Evolutionary conservation across 2,797 vertebrate genomes (phyloP).

Genomic region (Eospalax fontanierii): DNA sequence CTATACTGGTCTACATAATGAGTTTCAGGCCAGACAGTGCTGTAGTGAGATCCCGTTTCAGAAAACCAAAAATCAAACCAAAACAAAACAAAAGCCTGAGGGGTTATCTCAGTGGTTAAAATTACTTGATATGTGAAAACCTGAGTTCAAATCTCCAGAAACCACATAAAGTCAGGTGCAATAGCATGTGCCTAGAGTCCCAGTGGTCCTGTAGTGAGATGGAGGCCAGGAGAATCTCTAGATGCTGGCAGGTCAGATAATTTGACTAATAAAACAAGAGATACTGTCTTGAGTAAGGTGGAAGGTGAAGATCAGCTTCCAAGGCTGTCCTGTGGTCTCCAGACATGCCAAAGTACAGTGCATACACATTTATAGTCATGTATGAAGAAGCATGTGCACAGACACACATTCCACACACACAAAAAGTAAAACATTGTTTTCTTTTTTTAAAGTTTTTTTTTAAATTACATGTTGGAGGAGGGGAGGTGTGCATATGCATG

Average conservation of each 20-base stretch:
- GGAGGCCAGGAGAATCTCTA: background rate
- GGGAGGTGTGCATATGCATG: too few species aligned
- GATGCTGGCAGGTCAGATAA: background rate
- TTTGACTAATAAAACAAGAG: background rate
- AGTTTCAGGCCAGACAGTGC: too few species aligned
- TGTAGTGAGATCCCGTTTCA: too few species aligned
- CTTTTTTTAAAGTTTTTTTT: too few species aligned
- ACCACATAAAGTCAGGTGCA: background rate
- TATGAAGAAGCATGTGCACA: too few species aligned
- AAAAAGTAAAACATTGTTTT: background rate
- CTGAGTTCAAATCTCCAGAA: background rate
- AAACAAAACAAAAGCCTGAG: too few species aligned
- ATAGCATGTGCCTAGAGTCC: background rate
- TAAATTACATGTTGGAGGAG: too few species aligned
- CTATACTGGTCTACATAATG: too few species aligned
- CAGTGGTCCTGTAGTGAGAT: background rate
- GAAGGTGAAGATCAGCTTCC: background rate
- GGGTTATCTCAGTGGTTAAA: background rate
- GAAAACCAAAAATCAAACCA: too few species aligned
- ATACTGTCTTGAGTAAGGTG: background rate
- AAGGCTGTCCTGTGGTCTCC: background rate
- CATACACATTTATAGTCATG: too few species aligned
- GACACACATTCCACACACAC: too few species aligned
- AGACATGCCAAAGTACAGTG: background rate
- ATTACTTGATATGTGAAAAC: background rate